Percentiles rank a stretch among this genome's conserved stretches.
phyloP scores from a whole-genome alignment of 2,797 vertebrate species.

The Mus minutoides region DNA sequence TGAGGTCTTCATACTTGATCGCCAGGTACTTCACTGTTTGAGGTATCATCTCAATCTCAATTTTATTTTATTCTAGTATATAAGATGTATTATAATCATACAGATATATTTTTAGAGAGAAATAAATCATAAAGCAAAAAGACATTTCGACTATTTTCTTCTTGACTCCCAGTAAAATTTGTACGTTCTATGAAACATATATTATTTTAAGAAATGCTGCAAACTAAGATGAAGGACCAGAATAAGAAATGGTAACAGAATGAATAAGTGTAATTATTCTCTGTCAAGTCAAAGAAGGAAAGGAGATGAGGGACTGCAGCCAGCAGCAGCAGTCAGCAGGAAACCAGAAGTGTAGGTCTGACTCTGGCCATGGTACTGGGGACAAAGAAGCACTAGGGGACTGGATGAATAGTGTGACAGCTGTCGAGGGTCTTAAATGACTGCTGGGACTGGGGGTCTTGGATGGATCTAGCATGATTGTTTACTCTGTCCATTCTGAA shows the following conservation, averaged over 20 bases:
- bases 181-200: background rate
- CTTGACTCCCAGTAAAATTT: background rate
- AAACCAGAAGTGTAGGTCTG: background rate
- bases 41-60: background rate
- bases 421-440: background rate
- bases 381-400: background rate
- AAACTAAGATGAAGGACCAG: background rate
- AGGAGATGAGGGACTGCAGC: background rate
- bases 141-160: background rate
- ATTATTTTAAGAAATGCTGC: background rate
- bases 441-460: background rate
- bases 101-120: background rate
- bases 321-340: background rate
- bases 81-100: background rate
- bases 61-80: background rate
- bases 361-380: background rate
- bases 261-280: background rate
- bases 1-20: too few relatives aligned
- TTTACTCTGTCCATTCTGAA: background rate
- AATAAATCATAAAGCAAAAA: background rate
- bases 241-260: background rate
- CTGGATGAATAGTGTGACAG: background rate
- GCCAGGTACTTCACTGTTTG: too few relatives aligned
- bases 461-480: background rate
- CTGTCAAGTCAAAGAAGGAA: background rate